Evolutionary conservation across 1,140 invertebrate species (phyloP), one percentile per base, ranked within the genome.

Genomic region (Acromyrmex heyeri): DNA sequence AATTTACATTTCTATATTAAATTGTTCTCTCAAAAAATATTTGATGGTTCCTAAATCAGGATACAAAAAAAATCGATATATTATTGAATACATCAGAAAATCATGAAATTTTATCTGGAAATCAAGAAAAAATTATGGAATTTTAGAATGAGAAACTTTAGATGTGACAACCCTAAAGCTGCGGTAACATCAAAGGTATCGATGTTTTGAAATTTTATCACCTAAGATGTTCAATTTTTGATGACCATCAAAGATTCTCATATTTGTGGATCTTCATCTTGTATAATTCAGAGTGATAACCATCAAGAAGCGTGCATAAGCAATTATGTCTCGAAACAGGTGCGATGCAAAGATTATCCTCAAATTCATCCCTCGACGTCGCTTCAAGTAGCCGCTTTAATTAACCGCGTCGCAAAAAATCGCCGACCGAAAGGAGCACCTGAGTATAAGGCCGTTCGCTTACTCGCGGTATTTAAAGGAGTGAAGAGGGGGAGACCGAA

Each of bases 391-490:
- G 67, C 24, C 53, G 53, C n/a, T 82, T 82, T 82, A 82, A 73
- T 82, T 73, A 87, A 34, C 16, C 34, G 27, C 48, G 82, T 16
- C 38, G 38, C 59, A 85, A 87, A 65, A 67, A 75, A 50, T 65
- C 24, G 53, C 12, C 24, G n/a, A 67, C 61, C 81, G 72, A 83
- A 87, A 89, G 81, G 55, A 83, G 18, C 69, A 75, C 55, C 69
- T 75, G 55, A 73, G 79, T 62, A 59, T 85, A 64, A 64, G 27
- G 57, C 57, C 57, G 53, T 30, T 34, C 24, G n/a, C 67, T 14
- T 62, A 44, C n/a, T 38, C 57, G 67, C 34, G 53, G 75, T 61
- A 82, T 79, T 81, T 86, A 86, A 62, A 61, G 50, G 24, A 64
- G 50, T 72, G n/a, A 57, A 48, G 62, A 38, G 14, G 44, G 53